Conservation (phyloP, 2,888 invertebrate species). For the Phrixothrix hirtus region DNA sequence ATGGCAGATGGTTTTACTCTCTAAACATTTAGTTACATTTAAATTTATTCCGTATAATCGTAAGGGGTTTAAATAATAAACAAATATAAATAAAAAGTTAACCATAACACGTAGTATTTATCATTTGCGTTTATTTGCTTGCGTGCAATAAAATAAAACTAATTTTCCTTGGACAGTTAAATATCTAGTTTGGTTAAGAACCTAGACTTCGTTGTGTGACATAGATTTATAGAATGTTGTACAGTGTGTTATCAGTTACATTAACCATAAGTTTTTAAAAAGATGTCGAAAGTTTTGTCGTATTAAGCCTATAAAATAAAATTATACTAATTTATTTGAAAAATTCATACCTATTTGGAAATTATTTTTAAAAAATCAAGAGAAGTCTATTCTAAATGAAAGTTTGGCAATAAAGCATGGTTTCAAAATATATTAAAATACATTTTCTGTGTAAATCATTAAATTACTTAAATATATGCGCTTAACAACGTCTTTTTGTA, state of each 20-base stretch:
- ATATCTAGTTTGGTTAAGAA: not conserved
- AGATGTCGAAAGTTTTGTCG: too few relatives aligned
- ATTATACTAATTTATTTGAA: not conserved
- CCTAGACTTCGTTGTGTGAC: not conserved
- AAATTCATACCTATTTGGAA: not conserved
- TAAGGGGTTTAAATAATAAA: not conserved
- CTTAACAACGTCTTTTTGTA: too few relatives aligned
- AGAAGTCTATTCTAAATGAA: too few relatives aligned
- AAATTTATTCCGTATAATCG: not conserved
- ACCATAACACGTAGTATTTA: not conserved
- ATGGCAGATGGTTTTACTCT: constrained; percentile 49
- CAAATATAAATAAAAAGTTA: not conserved
- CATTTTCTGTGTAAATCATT: too few relatives aligned
- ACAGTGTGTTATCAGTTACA: not conserved
- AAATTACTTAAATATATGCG: too few relatives aligned
- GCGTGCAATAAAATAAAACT: not conserved
- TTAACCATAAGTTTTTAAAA: not conserved
- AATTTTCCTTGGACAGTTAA: not conserved
- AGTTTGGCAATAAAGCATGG: too few relatives aligned
- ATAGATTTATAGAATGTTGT: too few relatives aligned
- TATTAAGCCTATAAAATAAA: not conserved
- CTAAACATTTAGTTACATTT: not conserved
- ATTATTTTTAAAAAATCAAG: not conserved
- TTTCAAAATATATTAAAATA: too few relatives aligned
- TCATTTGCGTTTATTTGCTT: not conserved